Evolutionary conservation across 2,888 invertebrate species (phyloP), one percentile per base, ranked within the genome.

Genomic region (Troides helena): DNA sequence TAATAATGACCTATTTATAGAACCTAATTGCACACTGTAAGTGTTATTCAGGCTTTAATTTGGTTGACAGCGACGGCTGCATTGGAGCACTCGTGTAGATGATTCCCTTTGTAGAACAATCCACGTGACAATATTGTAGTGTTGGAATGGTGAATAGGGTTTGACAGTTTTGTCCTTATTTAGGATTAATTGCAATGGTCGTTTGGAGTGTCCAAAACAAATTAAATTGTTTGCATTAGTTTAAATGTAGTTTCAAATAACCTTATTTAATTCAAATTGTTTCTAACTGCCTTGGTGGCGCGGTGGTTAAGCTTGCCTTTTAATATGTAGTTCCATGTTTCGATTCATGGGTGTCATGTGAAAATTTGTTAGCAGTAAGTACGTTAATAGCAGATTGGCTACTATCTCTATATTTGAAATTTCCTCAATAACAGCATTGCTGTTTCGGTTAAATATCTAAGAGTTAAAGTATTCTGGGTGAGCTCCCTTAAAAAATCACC

Each of bases 41-140:
- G 63, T 30, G 53, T 23, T 43, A 36, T 62, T 30, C n/a, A 57
- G 43, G 50, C 25, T 58, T 59, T 63, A 58, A 68, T 63, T 67
- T 66, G 53, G 67, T 62, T 68, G 65, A 62, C 67, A 72, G 70
- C 73, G 72, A 70, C 69, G 46, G 65, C 46, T 68, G 67, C 64
- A 68, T 69, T 23, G 65, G 64, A 36, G 57, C 63, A 64, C 7
- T 68, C 53, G 65, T 67, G 65, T 71, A 62, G 67, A 43, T 66
- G 68, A 71, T 70, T 70, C 65, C 67, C 66, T 70, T 72, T 70
- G 70, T 65, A 68, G 39, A 60, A 63, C 64, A 64, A 68, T 68
- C 39, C 63, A 60, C 21, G 64, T 64, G 68, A 53, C 59, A 68
- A 59, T 59, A 68, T 68, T 63, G 63, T 36, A 53, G 63, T 39